These are phyloP conservation scores for Trachurus trachurus DNA, from an alignment of 2,797 vertebrate genomes.

Conservation along the genomic window DNA sequence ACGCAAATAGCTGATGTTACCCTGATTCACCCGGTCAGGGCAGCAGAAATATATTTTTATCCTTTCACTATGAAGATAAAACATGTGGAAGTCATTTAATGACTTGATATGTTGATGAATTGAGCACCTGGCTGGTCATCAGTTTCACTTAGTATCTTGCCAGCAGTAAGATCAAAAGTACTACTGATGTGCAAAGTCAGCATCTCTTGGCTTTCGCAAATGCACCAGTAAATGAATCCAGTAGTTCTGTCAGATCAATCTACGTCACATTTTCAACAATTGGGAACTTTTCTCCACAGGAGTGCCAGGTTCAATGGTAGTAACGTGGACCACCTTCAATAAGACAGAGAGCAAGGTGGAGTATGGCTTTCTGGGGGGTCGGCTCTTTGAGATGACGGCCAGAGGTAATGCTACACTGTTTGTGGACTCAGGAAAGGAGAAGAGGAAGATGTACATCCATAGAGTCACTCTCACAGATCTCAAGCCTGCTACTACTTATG, in stretches of 20 bases:
- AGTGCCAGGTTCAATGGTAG: conserved; percentile 85
- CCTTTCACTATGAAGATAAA: conserved; percentile 41
- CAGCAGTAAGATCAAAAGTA: conserved; percentile 58
- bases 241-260: conserved; percentile 36
- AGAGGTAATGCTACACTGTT: conserved; percentile 82
- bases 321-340: conserved; percentile 91
- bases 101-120: conserved; percentile 48
- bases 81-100: conserved; percentile 57
- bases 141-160: conserved; percentile 36
- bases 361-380: conserved; percentile 80
- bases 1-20: not conserved
- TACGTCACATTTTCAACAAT: conserved; percentile 18
- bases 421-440: conserved; percentile 88
- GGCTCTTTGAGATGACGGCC: conserved; percentile 78
- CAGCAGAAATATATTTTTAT: conserved; percentile 16
- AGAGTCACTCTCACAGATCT: conserved; percentile 86
- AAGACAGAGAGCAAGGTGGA: conserved; percentile 86
- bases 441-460: conserved; percentile 88
- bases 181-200: conserved; percentile 28
- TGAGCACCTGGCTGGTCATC: conserved; percentile 41
- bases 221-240: conserved; percentile 41
- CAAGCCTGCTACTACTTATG: conserved; percentile 84
- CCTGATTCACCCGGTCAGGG: not conserved
- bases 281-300: conserved; percentile 75
- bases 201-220: conserved; percentile 37